A percentile compares a stretch with the other conserved stretches of the same genome.
These are phyloP conservation scores for Perca schrenkii DNA, from an alignment of 2,113 vertebrate genomes.

Conservation along the genomic window DNA sequence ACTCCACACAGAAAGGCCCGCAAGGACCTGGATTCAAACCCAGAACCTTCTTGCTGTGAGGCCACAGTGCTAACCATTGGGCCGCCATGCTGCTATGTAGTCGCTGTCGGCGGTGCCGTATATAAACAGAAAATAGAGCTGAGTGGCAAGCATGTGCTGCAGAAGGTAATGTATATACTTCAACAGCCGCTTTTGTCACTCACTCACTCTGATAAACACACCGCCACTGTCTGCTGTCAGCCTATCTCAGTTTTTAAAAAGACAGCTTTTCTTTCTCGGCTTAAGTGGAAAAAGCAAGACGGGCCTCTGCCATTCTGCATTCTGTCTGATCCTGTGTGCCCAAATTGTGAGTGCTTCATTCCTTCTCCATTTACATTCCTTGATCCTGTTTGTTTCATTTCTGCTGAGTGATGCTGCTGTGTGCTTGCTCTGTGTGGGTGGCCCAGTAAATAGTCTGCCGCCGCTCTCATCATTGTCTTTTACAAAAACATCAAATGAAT, in stretches of 20 bases:
- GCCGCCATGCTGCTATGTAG: too few species aligned
- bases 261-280: slow-evolving; percentile 13
- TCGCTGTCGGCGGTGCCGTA: too few species aligned
- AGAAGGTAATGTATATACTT: slow-evolving; percentile 32
- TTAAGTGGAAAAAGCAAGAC: slow-evolving; percentile 35
- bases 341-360: slow-evolving; percentile 42
- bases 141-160: slow-evolving; percentile 38
- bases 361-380: slow-evolving; percentile 34
- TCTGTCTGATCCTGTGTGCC: slow-evolving; percentile 39
- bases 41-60: too few species aligned
- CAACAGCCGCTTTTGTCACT: slow-evolving; percentile 46
- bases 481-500: slow-evolving; percentile 48
- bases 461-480: slow-evolving; percentile 36
- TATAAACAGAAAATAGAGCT: neutral
- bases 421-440: slow-evolving; percentile 36
- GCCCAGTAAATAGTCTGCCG: slow-evolving; percentile 36
- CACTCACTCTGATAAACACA: slow-evolving; percentile 28
- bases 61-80: too few species aligned
- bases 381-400: slow-evolving; percentile 49
- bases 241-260: slow-evolving; percentile 31
- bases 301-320: slow-evolving; percentile 13
- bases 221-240: slow-evolving; percentile 10
- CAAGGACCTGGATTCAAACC: too few species aligned
- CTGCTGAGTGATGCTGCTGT: too few species aligned
- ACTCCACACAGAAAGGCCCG: too few species aligned